Percentiles rank a stretch among this genome's conserved stretches.
phyloP scores from a whole-genome alignment of 2,797 vertebrate species.

The Microhierax caerulescens region DNA sequence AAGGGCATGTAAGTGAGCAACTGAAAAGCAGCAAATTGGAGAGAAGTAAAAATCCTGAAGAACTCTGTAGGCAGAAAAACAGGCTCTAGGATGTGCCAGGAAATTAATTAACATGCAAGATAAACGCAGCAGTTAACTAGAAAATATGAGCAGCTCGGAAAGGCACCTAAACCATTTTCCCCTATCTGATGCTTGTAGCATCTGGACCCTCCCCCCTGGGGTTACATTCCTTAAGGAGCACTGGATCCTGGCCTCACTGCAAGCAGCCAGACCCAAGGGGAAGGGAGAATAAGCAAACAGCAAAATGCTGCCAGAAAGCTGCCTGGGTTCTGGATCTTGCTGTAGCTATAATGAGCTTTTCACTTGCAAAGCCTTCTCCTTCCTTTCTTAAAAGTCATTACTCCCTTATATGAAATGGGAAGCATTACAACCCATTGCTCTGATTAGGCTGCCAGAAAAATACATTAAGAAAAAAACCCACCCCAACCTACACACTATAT shows the following conservation, averaged over 20 bases:
- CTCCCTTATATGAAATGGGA: neutral
- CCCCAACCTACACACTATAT: fast-evolving
- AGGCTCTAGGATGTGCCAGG: neutral
- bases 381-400: neutral
- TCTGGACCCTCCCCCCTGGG: neutral
- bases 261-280: neutral
- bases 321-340: neutral
- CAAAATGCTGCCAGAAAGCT: constrained; percentile 16
- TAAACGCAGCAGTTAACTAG: neutral
- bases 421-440: neutral
- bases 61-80: neutral
- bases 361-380: neutral
- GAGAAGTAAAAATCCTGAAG: neutral
- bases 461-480: fast-evolving
- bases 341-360: neutral
- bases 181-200: neutral
- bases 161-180: neutral
- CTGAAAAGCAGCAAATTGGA: neutral
- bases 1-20: neutral
- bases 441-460: neutral
- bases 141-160: neutral
- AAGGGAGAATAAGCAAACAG: constrained; percentile 11
- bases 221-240: neutral
- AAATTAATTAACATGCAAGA: constrained; percentile 11
- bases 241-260: neutral